A percentile compares a stretch with the other conserved stretches of the same genome.
Conservation (phyloP, 2,797 vertebrate species). For the Monodelphis domestica region DNA sequence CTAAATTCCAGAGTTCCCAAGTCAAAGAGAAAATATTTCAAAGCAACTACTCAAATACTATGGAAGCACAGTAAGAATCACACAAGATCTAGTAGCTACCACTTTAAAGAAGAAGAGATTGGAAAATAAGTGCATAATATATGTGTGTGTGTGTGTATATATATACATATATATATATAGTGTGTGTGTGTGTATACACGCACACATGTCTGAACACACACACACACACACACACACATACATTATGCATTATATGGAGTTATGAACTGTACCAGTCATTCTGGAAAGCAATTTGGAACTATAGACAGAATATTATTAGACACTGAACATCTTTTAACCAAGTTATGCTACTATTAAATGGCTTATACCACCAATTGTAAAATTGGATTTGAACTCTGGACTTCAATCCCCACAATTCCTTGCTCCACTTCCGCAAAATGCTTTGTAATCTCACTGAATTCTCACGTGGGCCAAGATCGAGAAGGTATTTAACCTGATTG, state of each 20-base stretch:
- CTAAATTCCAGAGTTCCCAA: not conserved
- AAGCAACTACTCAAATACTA: not conserved
- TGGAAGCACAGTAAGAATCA: not conserved
- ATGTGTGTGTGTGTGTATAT: no score
- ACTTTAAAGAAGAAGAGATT: not conserved
- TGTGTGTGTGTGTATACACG: no score
- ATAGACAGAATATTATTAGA: not conserved
- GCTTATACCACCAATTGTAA: not conserved
- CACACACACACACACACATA: no score
- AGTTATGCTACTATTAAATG: not conserved
- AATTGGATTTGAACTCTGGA: no score
- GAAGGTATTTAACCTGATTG: no score
- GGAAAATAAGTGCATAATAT: no score
- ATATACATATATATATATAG: no score
- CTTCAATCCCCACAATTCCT: no score
- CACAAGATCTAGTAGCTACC: not conserved
- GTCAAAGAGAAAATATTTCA: not conserved
- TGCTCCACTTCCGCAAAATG: no score
- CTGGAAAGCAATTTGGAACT: not conserved
- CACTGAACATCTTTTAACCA: not conserved
- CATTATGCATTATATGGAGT: not conserved
- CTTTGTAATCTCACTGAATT: no score
- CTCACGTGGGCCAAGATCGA: no score
- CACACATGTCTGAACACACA: no score
- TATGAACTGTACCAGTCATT: not conserved